Evolutionary conservation across 1,140 invertebrate species (phyloP), one percentile per base, ranked within the genome.

Genomic region (Leptonema lineaticorne): DNA sequence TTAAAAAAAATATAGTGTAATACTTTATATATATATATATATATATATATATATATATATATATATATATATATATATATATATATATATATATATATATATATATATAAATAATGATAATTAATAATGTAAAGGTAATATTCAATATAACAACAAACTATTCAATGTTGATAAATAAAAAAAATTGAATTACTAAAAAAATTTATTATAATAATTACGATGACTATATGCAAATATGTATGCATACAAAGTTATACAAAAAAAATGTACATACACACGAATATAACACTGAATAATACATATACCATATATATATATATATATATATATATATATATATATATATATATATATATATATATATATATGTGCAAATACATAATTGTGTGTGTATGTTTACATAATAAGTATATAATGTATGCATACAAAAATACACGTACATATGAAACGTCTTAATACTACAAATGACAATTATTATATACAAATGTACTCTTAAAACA

Each of bases 401-500:
- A n/a, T n/a, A n/a, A n/a, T n/a, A n/a, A n/a, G n/a, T n/a, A n/a
- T n/a, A n/a, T n/a, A n/a, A n/a, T n/a, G n/a, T n/a, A n/a, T n/a
- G n/a, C n/a, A n/a, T n/a, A n/a, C n/a, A n/a, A n/a, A n/a, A n/a
- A n/a, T n/a, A n/a, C n/a, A n/a, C n/a, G n/a, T 69, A 30, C 27
- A 24, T 41, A 72, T 74, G 74, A 74, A 73, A 75, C 74, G 76
- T 74, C 45, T 66, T 69, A n/a, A 73, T 71, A 71, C 68, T 77
- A 74, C 74, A 74, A 76, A 75, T 74, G 74, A 74, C 70, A 76
- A 71, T 75, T 73, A 75, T 77, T 80, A 79, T 80, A 79, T 79
- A 78, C 78, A 82, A 81, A 81, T 84, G n/a, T n/a, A n/a, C 84
- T 79, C 75, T 81, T 77, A 83, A 84, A 79, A 73, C 66, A 75